These are phyloP conservation scores for Coenonympha arcania DNA, from an alignment of 2,888 invertebrate genomes.

Conservation along the genomic window DNA sequence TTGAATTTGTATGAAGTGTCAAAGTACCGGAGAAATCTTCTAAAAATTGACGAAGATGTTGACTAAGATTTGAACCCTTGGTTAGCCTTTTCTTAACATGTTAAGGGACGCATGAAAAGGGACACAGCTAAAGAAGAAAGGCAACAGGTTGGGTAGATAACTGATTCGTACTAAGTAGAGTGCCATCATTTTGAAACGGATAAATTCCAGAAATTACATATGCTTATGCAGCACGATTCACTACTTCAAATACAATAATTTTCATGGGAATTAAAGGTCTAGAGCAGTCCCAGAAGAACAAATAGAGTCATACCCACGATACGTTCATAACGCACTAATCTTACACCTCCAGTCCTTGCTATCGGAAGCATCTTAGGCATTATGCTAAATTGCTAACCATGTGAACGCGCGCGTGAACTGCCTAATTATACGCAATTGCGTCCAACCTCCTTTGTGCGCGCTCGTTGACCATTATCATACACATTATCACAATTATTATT, in stretches of 20 bases:
- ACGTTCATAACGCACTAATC: constrained; percentile 32
- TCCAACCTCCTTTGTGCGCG: constrained; percentile 53
- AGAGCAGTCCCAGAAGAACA: constrained; percentile 17
- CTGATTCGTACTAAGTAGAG: neutral
- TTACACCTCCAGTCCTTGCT: constrained; percentile 30
- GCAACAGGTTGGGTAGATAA: too few relatives aligned
- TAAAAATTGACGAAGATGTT: too few relatives aligned
- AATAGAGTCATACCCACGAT: constrained; percentile 28
- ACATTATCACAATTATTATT: constrained; percentile 47
- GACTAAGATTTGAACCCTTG: too few relatives aligned
- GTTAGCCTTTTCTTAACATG: too few relatives aligned
- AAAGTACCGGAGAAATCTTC: too few relatives aligned
- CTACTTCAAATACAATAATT: neutral
- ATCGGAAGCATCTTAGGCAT: constrained; percentile 41
- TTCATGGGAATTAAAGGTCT: constrained; percentile 12
- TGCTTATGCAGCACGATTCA: neutral
- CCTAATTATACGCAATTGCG: constrained; percentile 64
- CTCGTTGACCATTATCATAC: constrained; percentile 43
- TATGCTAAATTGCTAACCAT: constrained; percentile 53
- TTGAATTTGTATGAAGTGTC: too few relatives aligned
- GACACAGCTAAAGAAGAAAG: neutral
- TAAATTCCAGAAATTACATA: neutral
- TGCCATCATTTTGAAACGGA: neutral
- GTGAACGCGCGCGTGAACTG: constrained; percentile 54
- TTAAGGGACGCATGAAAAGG: too few relatives aligned